Percentiles rank a stretch among this genome's conserved stretches.
Evolutionary conservation across 2,113 vertebrate species (phyloP).

Genomic region (Phalacrocorax carbo): DNA sequence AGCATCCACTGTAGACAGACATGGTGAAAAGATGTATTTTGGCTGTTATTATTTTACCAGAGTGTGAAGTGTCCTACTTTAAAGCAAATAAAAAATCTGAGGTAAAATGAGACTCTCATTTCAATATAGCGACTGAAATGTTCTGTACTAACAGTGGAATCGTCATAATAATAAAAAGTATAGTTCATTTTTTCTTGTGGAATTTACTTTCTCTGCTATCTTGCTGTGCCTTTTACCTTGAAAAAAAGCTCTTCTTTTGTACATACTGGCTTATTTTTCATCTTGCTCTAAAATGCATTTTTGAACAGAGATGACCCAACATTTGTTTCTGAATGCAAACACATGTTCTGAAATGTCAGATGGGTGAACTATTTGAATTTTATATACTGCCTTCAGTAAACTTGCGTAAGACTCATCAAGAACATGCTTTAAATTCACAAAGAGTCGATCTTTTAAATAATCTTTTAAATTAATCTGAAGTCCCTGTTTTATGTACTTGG

Average conservation of each 20-base stretch:
- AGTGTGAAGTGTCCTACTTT: not conserved
- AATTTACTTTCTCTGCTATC: not conserved
- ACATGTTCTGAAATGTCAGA: not conserved
- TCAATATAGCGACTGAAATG: not conserved
- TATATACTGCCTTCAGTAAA: not conserved
- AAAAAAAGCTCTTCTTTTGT: not conserved
- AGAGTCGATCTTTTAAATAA: not conserved
- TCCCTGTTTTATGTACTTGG: not conserved
- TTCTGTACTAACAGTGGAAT: not conserved
- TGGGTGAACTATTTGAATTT: not conserved
- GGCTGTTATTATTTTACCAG: not conserved
- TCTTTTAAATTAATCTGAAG: not conserved
- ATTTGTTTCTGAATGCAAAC: not conserved
- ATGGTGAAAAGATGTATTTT: not conserved
- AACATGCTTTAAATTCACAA: not conserved
- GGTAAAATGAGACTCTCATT: not conserved
- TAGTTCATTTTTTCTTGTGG: not conserved
- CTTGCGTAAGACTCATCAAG: not conserved
- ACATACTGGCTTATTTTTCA: not conserved
- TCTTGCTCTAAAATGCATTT: not conserved
- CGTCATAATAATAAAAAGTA: not conserved
- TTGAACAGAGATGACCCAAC: not conserved
- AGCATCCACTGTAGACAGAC: not conserved
- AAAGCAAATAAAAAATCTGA: not conserved
- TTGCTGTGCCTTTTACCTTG: not conserved